phyloP scores from a whole-genome alignment of 2,113 vertebrate genomes.

The Eolophus roseicapilla region DNA sequence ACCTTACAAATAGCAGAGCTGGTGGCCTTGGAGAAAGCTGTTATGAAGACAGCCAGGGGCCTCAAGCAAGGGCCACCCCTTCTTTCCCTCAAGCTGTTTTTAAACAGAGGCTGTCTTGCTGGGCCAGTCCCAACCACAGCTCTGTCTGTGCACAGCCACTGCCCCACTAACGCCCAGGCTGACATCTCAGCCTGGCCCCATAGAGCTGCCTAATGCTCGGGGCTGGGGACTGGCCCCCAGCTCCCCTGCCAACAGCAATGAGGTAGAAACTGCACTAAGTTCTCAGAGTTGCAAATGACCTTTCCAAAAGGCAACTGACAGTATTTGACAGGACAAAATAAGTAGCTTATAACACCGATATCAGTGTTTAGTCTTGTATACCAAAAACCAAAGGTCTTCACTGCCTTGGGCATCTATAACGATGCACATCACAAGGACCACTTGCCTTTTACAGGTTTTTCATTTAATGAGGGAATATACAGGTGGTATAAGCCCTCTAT shows the following conservation, averaged over 20 bases:
- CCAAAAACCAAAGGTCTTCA: not conserved
- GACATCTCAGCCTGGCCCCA: accelerated
- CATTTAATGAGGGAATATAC: not conserved
- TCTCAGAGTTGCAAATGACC: not conserved
- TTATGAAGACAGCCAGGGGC: not conserved
- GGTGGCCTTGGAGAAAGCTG: not conserved
- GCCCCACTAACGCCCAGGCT: accelerated
- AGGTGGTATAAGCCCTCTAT: not conserved
- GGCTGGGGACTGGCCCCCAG: accelerated
- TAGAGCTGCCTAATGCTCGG: not conserved
- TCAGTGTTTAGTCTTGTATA: not conserved
- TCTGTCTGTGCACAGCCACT: accelerated
- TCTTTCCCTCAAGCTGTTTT: not conserved
- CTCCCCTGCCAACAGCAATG: not conserved
- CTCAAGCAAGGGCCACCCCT: not conserved
- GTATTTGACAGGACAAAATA: not conserved
- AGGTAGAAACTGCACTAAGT: not conserved
- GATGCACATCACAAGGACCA: not conserved
- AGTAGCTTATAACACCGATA: not conserved
- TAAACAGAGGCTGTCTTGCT: not conserved
- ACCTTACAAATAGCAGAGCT: not conserved
- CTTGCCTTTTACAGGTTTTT: not conserved
- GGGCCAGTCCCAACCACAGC: not conserved
- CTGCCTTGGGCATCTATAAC: not conserved
- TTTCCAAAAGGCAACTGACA: not conserved